phyloP scores from a whole-genome alignment of 2,888 invertebrate species.

The Meteorus cinctellus region DNA sequence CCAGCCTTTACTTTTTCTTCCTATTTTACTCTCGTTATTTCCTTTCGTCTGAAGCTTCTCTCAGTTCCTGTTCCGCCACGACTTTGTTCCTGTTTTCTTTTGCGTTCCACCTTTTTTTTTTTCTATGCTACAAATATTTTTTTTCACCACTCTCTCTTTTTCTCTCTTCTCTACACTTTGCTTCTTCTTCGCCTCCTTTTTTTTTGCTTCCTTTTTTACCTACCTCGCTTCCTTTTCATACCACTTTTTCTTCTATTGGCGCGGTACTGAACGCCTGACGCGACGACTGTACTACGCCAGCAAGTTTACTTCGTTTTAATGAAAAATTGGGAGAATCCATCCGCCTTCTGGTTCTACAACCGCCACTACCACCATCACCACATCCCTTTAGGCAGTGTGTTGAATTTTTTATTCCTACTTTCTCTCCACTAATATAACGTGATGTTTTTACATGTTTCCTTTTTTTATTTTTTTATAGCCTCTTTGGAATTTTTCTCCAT shows the following conservation, averaged over 20 bases:
- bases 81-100: background rate
- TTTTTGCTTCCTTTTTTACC: too few species aligned
- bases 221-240: too few species aligned
- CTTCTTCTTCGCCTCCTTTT: too few species aligned
- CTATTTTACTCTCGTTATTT: slow-evolving; percentile 24
- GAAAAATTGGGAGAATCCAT: slow-evolving; percentile 31
- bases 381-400: slow-evolving; percentile 3
- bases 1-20: slow-evolving; percentile 16
- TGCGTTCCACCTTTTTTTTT: slow-evolving; percentile 6
- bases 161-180: too few species aligned
- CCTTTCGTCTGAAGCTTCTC: background rate
- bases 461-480: too few species aligned
- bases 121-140: background rate
- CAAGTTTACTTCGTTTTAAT: slow-evolving; percentile 32
- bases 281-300: too few species aligned
- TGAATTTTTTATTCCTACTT: slow-evolving; percentile 18
- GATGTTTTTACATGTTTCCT: too few species aligned
- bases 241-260: too few species aligned
- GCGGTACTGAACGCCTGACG: too few species aligned
- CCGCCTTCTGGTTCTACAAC: background rate
- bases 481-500: too few species aligned
- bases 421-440: background rate
- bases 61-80: slow-evolving; percentile 12
- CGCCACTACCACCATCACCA: background rate
- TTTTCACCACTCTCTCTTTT: too few species aligned